A percentile compares a stretch with the other conserved stretches of the same genome.
phyloP scores from a whole-genome alignment of 2,888 invertebrate species.

The Chrysina gloriosa region DNA sequence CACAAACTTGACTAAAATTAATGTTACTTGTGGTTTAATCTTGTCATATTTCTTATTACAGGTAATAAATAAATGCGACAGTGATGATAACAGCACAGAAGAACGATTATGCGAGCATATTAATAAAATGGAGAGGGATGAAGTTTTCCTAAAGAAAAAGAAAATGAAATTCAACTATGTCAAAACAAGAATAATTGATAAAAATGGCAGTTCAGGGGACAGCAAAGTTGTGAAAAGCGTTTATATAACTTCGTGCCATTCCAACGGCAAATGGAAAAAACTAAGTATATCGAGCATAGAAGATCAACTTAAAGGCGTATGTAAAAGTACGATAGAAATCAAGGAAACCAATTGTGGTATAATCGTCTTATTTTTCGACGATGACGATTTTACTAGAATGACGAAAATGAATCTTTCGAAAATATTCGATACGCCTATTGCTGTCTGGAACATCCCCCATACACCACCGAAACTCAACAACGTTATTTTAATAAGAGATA shows the following conservation, averaged over 20 bases:
- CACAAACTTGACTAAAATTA: not conserved
- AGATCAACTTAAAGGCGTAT: slow-evolving; percentile 42
- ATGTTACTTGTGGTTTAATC: not conserved
- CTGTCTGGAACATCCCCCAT: slow-evolving; percentile 55
- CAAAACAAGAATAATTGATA: slow-evolving; percentile 37
- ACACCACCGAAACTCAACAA: slow-evolving; percentile 59
- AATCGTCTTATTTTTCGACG: slow-evolving; percentile 62
- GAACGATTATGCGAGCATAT: slow-evolving; percentile 33
- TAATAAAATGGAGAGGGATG: slow-evolving; percentile 11
- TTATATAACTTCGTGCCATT: slow-evolving; percentile 48
- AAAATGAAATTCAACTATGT: slow-evolving; percentile 40
- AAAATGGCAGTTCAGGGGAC: not conserved
- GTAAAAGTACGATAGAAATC: slow-evolving; percentile 46
- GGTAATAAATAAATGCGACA: slow-evolving; percentile 18
- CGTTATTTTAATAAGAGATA: slow-evolving; percentile 63
- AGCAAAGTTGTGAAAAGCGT: slow-evolving; percentile 34
- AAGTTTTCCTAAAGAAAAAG: slow-evolving; percentile 24
- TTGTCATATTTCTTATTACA: not conserved
- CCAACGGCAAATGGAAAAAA: slow-evolving; percentile 32
- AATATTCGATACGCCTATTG: slow-evolving; percentile 63
- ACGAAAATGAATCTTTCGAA: slow-evolving; percentile 62
- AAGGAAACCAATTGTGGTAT: slow-evolving; percentile 60
- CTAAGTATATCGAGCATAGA: slow-evolving; percentile 35
- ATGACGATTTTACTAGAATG: slow-evolving; percentile 63
- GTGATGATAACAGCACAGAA: slow-evolving; percentile 33